These are phyloP conservation scores for Geophilus truncorum DNA, from an alignment of 2,888 invertebrate species.

Conservation along the genomic window DNA sequence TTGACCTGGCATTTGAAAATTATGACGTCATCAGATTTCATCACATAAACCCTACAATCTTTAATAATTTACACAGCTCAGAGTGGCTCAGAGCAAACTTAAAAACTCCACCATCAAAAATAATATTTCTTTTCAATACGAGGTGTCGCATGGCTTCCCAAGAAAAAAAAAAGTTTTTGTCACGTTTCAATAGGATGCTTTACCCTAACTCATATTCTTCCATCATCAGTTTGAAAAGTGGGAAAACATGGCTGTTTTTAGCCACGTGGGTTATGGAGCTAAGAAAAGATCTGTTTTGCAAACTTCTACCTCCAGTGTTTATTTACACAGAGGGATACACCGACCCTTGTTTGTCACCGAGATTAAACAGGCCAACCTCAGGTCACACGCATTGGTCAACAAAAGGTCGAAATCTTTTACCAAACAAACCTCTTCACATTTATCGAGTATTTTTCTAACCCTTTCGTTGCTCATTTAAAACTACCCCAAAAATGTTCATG, in stretches of 20 bases:
- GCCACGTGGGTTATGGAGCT: neutral
- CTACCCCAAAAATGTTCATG: neutral
- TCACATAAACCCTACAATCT: no score
- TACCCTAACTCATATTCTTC: neutral
- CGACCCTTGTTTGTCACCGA: slow-evolving; percentile 17
- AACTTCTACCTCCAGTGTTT: slow-evolving; percentile 7
- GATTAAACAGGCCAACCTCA: slow-evolving; percentile 5
- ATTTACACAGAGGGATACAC: neutral
- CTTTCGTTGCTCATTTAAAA: neutral
- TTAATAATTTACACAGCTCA: no score
- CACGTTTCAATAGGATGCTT: no score
- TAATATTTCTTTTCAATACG: no score
- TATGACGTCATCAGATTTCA: no score
- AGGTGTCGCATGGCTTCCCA: no score
- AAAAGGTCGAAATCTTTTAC: slow-evolving; percentile 22
- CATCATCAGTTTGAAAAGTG: neutral
- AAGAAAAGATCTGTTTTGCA: slow-evolving; percentile 21
- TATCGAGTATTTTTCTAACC: neutral
- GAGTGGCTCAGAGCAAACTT: no score
- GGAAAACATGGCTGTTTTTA: neutral
- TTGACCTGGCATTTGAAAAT: no score
- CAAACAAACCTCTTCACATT: slow-evolving; percentile 32
- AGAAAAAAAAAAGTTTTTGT: no score
- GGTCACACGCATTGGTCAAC: neutral
- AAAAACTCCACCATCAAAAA: no score